Base-by-base conservation (phyloP, 1,140 invertebrate species). In the Zophobas morio region DNA sequence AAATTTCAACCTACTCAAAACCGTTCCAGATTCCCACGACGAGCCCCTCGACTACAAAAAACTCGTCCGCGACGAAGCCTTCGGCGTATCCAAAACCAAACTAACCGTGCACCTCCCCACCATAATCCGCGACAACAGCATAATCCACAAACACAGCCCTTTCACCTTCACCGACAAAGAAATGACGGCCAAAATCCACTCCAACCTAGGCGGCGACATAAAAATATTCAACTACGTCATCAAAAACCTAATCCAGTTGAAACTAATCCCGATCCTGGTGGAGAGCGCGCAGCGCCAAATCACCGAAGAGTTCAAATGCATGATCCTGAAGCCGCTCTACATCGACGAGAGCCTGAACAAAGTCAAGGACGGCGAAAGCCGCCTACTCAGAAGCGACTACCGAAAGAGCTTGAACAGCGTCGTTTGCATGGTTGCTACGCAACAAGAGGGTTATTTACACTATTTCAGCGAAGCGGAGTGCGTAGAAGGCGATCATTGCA, bases 401-500 rank as follows among this genome's bases (percentile, higher is more conserved):
- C 40, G 75, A 4, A 46, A 80, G 32, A 79, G 76, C 63, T 74
- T 86, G 8, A 83, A 84, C 56, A 82, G 84, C 56, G 80, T 86
- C 2, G 82, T 80, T 54, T 89, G 86, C 75, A 81, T 89, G 54
- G 83, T 91, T 57, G 87, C 87, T 1, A 89, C 89, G 1, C 86
- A 88, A 70, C 89, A 90, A 81, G 89, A 91, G 81, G 90, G 88
- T 6, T 90, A 88, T 82, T 80, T 91, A n/a, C 90, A 90, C 81
- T 87, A 90, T 77, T 87, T 91, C 76, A 84, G 86, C 39, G 85
- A 88, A 20, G 40, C 35, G 8, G 39, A 33, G 33, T 70, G 46
- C 57, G 53, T 77, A 4, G 77, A 82, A 6, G 56, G 80, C 6
- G 85, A 86, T 51, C 82, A 85, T 74, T 86, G 85, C 63, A 82